Base-by-base conservation (phyloP, 35 echinoderm and acorn worm genomes). In the Anneissia japonica region DNA sequence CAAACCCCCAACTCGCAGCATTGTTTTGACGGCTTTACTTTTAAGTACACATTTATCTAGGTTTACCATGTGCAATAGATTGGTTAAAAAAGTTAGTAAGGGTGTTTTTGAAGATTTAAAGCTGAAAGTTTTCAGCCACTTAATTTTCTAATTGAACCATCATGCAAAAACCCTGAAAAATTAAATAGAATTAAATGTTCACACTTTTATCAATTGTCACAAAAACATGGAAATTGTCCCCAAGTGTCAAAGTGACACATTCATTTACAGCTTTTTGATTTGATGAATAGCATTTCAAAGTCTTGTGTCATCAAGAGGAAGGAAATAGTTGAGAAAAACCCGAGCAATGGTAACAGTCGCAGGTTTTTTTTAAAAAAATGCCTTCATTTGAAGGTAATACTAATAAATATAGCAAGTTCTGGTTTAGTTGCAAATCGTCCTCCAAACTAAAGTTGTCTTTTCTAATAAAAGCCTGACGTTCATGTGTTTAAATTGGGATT, bases 101-200 rank as follows among this genome's bases (percentile, higher is more conserved):
- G 21, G 51, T 23, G 51, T 64, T 64, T n/a, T 64, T 64, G 51
- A 26, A 19, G 51, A 64, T 64, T 64, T 23, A 64, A 64, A 64
- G 51, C 51, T 64, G 51, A 64, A 6, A 64, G 7, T 23, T 9
- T 64, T 64, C 51, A 64, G 26, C 51, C 21, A 64, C 51, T 64
- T 64, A 64, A 6, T 64, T 1, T 23, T 26, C 51, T 64, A 64
- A 64, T 64, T 64, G 19, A 64, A 12, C 6, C 51, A 64, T 64
- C 51, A 64, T 64, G 51, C 7, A 9, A 64, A 64, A 64, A 3
- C 51, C 19, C 51, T 26, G 9, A 64, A 64, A 64, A 64, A 64
- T 64, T 64, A 64, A 64, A 64, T 64, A 64, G 51, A 64, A 64
- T 64, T 64, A 64, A 64, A 64, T 64, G 51, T 64, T 64, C 51